These are phyloP conservation scores for Drosophila mauritiana DNA, from an alignment of 1,140 invertebrate genomes.

Conservation along the genomic window DNA sequence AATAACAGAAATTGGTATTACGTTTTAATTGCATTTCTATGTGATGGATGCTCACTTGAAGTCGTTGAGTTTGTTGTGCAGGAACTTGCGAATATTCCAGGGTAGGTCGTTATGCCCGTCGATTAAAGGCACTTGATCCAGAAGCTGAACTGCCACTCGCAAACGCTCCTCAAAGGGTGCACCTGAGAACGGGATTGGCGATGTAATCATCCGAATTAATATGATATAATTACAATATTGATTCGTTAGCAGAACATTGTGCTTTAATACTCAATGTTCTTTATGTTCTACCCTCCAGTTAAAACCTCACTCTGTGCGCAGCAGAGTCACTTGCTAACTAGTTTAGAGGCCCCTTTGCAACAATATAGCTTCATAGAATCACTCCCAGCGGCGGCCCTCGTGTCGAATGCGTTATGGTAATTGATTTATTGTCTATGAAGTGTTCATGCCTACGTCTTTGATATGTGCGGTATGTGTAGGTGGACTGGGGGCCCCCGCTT, in stretches of 20 bases:
- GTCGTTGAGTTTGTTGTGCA: conserved; percentile 93
- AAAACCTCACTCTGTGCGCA: neutral
- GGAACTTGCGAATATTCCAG: conserved; percentile 94
- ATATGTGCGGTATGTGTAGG: neutral
- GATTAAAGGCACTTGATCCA: conserved; percentile 88
- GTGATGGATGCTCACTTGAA: conserved; percentile 87
- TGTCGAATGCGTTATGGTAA: conserved; percentile 80
- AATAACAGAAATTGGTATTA: conserved; percentile 46
- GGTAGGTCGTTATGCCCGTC: conserved; percentile 96
- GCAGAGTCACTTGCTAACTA: conserved; percentile 54
- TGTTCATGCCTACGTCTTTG: conserved; percentile 1
- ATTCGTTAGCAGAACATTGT: neutral
- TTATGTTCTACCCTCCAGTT: no score
- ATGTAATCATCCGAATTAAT: neutral
- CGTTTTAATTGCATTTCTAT: conserved; percentile 60
- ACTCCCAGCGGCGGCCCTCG: conserved; percentile 18
- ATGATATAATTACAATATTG: neutral
- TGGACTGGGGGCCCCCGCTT: neutral
- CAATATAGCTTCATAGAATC: neutral
- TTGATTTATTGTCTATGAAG: conserved; percentile 77
- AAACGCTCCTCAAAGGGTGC: conserved; percentile 88
- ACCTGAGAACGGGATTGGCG: conserved; percentile 54
- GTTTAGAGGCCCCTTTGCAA: conserved; percentile 36
- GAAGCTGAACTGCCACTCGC: conserved; percentile 87
- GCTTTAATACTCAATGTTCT: no score